Evolutionary conservation across 2,113 vertebrate species (phyloP).

Genomic region (Phyllostomus hastatus): DNA sequence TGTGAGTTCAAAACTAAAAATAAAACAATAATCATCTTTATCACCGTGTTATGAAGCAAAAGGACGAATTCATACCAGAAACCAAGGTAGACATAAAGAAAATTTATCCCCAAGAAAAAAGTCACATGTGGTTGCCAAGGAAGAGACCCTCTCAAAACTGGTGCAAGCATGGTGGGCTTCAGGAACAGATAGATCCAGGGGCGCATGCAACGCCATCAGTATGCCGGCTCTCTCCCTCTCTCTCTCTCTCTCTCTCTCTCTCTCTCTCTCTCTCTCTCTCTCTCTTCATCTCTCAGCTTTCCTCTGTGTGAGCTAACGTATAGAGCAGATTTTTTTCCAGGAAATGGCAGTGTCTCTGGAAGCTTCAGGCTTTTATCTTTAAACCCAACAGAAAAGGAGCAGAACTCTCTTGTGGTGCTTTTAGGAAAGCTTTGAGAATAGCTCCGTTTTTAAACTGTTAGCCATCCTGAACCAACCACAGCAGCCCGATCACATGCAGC

Average conservation of each 20-base stretch:
- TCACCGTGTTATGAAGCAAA: background rate
- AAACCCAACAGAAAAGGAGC: background rate
- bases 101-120: background rate
- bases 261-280: no score
- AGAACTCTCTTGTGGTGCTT: background rate
- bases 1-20: background rate
- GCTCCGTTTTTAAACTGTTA: background rate
- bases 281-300: background rate
- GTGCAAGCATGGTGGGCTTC: background rate
- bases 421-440: background rate
- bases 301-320: background rate
- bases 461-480: background rate
- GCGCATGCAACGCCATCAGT: fast-evolving
- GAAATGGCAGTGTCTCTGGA: background rate
- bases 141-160: background rate
- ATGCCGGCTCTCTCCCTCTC: fast-evolving
- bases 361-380: background rate
- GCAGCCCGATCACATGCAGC: fast-evolving
- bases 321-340: background rate
- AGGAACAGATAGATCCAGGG: background rate
- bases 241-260: no score
- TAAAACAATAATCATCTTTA: background rate
- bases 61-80: background rate
- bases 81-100: background rate
- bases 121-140: no score